Evolutionary conservation across 2,797 vertebrate species (phyloP), one percentile per base, ranked within the genome.

Genomic region (Sciurus vulgaris): DNA sequence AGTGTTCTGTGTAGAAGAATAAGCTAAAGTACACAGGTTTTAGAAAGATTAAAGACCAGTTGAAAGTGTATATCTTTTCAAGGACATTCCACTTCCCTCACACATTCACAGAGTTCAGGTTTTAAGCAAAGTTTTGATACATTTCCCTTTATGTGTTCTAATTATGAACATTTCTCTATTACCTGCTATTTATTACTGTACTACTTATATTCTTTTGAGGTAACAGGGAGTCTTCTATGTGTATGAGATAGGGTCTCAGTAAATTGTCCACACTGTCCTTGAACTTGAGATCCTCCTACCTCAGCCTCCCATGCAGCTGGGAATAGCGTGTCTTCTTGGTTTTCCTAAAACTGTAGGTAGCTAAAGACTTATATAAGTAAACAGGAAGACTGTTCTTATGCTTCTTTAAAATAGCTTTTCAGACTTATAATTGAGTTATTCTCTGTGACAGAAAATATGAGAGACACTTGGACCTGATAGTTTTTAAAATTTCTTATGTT

Each of bases 61-160:
- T 47, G 30, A 10, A 41, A 69, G 26, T 89, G 12, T 77, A 63
- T 30, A 17, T 63, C 35, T 15, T 79, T 38, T 96, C 38, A 67
- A 69, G 81, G 41, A n/a, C 11, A 1, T 41, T 69, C 24, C 15
- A 13, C 8, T 6, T 73, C 44, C 38, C 56, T 13, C 38, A 74
- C 35, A 86, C 38, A 38, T 61, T 61, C 44, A 38, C 44, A 77
- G 15, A 78, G 35, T 72, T 70, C 28, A 84, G 44, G 35, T 63
- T 84, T 88, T 89, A 72, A 93, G 67, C 38, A 70, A 20, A 12
- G 41, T 38, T 86, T 91, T 96, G 13, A 44, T 74, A 22, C 6
- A 7, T 59, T 85, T 49, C 47, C 14, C 38, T 90, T 26, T 83
- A 77, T n/a, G 35, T 54, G 14, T 65, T 84, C 8, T 82, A 59